Base-by-base conservation (phyloP, 2,113 vertebrate genomes). In the Lipophrys pholis region DNA sequence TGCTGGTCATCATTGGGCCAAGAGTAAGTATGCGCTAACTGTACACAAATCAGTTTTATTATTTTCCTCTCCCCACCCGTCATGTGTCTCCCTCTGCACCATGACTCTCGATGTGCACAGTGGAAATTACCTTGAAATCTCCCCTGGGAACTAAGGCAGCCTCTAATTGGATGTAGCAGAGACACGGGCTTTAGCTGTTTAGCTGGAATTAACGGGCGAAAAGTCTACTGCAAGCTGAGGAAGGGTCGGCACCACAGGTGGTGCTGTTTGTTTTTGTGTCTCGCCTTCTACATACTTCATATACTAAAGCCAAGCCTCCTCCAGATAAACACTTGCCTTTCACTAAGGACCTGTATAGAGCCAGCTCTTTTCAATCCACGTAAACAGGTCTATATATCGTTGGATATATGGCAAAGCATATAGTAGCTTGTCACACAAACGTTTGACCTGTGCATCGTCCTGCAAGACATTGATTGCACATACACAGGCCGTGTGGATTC, bases 1-100 rank as follows among this genome's bases (percentile, higher is more conserved):
- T 94, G n/a, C 87, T 97, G 73, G 82, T 94, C 73, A 95, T 97
- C 64, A 94, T 97, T 61, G 96, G 96, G 43, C 96, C 95, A 48
- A 91, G 90, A 87, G 96, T 97, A 88, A 94, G 84, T 46, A 59
- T 41, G 67, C 35, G 46, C 7, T 43, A 15, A 35, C 38, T 48
- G 35, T 53, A 16, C 5, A 38, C 6, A 41, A 48, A 36, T 49
- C 15, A 16, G 1, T 7, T 7, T 46, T 4, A 15, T 8, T 35
- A 51, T 7, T 21, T 49, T 61, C n/a, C 39, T 66, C 35, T 43
- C 21, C 14, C 38, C 41, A 51, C 21, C 38, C 51, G 55, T 11
- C 58, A 56, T 51, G 38, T 59, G 3, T 46, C 43, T 58, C n/a
- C 6, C 40, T 67, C n/a, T 56, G 12, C 17, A 14, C 59, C 11